phyloP scores from a whole-genome alignment of 2,797 vertebrate species.

The Leuciscus waleckii region DNA sequence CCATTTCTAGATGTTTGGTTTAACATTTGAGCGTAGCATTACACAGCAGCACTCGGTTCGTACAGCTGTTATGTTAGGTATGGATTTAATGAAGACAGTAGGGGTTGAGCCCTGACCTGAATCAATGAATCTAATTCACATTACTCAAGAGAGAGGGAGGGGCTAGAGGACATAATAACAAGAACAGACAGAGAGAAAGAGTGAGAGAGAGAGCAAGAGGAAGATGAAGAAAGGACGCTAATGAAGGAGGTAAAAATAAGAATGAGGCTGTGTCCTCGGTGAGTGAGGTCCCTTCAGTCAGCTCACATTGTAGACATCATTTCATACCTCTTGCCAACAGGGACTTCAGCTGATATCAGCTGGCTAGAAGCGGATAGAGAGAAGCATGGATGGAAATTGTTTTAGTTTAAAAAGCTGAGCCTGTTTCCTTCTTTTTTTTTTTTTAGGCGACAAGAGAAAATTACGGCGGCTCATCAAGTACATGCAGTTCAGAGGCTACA shows the following conservation, averaged over 20 bases:
- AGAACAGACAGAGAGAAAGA: slow-evolving; percentile 54
- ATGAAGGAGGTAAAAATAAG: slow-evolving; percentile 68
- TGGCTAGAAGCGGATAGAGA: slow-evolving; percentile 32
- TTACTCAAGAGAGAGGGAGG: slow-evolving; percentile 49
- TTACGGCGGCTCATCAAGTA: too few relatives aligned
- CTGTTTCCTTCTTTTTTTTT: too few relatives aligned
- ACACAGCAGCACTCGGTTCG: slow-evolving; percentile 18
- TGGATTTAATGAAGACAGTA: slow-evolving; percentile 53
- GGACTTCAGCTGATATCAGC: slow-evolving; percentile 56
- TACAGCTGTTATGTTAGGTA: slow-evolving; percentile 40
- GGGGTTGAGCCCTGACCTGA: slow-evolving; percentile 54
- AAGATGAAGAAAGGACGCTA: slow-evolving; percentile 50
- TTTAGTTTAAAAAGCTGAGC: too few relatives aligned
- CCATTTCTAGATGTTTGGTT: slow-evolving; percentile 23
- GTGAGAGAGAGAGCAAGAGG: slow-evolving; percentile 22
- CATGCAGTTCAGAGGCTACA: too few relatives aligned
- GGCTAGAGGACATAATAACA: slow-evolving; percentile 42
- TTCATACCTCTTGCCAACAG: slow-evolving; percentile 57
- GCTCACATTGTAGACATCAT: slow-evolving; percentile 53
- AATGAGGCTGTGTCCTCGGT: slow-evolving; percentile 69
- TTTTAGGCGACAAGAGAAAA: too few relatives aligned
- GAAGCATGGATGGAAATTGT: too few relatives aligned
- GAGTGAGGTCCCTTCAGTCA: slow-evolving; percentile 60
- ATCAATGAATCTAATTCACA: slow-evolving; percentile 58
- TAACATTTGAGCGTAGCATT: background rate